A percentile compares a stretch with the other conserved stretches of the same genome.
Evolutionary conservation across 2,888 invertebrate species (phyloP).

Genomic region (Achlya flavicornis): DNA sequence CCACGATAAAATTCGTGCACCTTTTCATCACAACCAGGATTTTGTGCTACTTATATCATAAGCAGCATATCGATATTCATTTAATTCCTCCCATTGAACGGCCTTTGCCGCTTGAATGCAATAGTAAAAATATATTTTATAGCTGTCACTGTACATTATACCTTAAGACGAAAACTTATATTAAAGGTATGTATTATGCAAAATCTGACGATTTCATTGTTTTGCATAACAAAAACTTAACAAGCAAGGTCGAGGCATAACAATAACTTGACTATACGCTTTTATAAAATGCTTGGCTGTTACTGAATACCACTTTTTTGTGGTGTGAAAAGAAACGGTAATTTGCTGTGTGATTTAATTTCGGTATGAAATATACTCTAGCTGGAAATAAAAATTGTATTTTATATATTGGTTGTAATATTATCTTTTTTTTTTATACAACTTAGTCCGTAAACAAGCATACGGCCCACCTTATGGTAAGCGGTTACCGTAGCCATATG

Average conservation of each 20-base stretch:
- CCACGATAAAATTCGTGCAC: too few species aligned
- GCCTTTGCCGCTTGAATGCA: background rate
- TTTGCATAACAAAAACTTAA: slow-evolving; percentile 59
- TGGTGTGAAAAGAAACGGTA: too few species aligned
- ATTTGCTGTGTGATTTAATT: background rate
- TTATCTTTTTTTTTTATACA: too few species aligned
- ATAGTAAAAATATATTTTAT: background rate
- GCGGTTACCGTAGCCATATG: too few species aligned
- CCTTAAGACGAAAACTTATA: slow-evolving; percentile 28
- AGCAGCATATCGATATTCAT: too few species aligned
- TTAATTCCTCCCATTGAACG: too few species aligned
- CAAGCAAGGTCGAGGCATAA: slow-evolving; percentile 20
- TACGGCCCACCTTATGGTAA: too few species aligned
- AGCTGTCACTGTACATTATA: slow-evolving; percentile 19
- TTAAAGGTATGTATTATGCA: slow-evolving; percentile 33
- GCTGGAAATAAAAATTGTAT: too few species aligned
- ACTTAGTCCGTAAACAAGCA: too few species aligned
- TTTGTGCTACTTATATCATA: too few species aligned
- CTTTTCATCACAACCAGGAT: too few species aligned
- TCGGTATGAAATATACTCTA: background rate
- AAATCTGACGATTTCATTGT: slow-evolving; percentile 57
- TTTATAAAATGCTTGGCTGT: background rate
- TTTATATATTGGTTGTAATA: too few species aligned
- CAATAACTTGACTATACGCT: background rate
- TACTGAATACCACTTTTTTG: background rate